Evolutionary conservation across 2,888 invertebrate genomes (phyloP).

Genomic region (Agriopis leucophaearia): DNA sequence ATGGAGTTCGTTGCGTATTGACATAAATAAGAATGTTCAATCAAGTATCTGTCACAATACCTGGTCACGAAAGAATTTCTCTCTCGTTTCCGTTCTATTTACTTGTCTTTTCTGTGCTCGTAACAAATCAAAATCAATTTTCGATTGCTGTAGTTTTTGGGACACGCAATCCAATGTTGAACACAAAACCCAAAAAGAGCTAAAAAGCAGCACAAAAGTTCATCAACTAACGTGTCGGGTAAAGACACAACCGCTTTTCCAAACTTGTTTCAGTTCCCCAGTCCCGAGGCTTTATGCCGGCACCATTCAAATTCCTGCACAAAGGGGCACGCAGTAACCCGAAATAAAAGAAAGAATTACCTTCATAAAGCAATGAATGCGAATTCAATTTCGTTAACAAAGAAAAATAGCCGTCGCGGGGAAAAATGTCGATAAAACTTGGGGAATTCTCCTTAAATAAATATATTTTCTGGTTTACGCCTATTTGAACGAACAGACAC

Average conservation of each 20-base stretch:
- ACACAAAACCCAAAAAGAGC: background rate
- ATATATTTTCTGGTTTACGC: slow-evolving; percentile 41
- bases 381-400: slow-evolving; percentile 77
- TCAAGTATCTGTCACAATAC: no score
- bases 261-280: slow-evolving; percentile 38
- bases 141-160: background rate
- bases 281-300: slow-evolving; percentile 35
- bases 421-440: slow-evolving; percentile 48
- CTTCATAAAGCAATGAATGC: slow-evolving; percentile 72
- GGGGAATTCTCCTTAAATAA: slow-evolving; percentile 41
- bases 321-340: slow-evolving; percentile 43
- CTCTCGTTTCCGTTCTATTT: no score
- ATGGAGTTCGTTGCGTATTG: no score
- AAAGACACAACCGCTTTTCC: slow-evolving; percentile 33
- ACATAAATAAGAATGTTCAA: no score
- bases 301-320: slow-evolving; percentile 43
- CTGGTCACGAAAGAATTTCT: no score
- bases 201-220: slow-evolving; percentile 29
- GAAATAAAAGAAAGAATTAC: slow-evolving; percentile 65
- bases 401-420: slow-evolving; percentile 64
- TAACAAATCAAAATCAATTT: background rate
- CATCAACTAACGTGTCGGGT: slow-evolving; percentile 24
- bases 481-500: slow-evolving; percentile 29
- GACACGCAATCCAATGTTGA: background rate
- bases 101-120: no score